Percentiles rank a stretch among this genome's conserved stretches.
Evolutionary conservation across 2,797 vertebrate genomes (phyloP).

Genomic region (Geotrypetes seraphini): DNA sequence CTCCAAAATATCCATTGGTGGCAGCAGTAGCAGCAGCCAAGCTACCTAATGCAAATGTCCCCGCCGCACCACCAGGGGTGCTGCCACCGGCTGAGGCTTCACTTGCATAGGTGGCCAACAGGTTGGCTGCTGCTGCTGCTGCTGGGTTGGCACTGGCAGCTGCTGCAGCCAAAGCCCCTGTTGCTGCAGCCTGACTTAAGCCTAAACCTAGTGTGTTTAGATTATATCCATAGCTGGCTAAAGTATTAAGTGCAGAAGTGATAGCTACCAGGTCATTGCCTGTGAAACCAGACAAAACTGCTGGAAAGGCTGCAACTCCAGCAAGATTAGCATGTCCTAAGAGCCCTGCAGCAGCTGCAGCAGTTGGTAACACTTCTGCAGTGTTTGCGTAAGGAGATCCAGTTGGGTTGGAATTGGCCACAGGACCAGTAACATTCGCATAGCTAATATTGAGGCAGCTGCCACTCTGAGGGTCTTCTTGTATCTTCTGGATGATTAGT

Average conservation of each 20-base stretch:
- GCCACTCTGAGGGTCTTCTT: constrained; percentile 78
- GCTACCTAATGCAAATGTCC: constrained; percentile 76
- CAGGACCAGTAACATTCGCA: constrained; percentile 77
- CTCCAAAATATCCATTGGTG: constrained; percentile 77
- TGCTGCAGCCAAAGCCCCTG: constrained; percentile 73
- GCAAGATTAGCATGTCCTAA: constrained; percentile 78
- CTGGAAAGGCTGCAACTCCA: constrained; percentile 72
- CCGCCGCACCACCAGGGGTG: constrained; percentile 66
- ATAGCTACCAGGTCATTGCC: constrained; percentile 78
- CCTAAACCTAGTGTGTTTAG: constrained; percentile 75
- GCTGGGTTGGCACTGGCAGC: constrained; percentile 76
- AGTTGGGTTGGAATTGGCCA: constrained; percentile 79
- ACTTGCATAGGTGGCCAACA: constrained; percentile 77
- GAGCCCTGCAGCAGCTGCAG: constrained; percentile 71
- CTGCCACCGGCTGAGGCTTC: constrained; percentile 72
- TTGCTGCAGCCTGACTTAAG: constrained; percentile 73
- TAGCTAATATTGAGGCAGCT: constrained; percentile 82
- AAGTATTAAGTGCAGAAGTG: constrained; percentile 77
- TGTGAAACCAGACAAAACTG: constrained; percentile 74
- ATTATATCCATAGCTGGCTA: constrained; percentile 81
- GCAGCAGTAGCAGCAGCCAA: constrained; percentile 78
- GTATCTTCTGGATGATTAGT: constrained; percentile 81
- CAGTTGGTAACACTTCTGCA: constrained; percentile 75
- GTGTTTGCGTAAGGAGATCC: constrained; percentile 81
- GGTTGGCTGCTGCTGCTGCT: constrained; percentile 70